Base-by-base conservation (phyloP, 2,113 vertebrate species). In the Apodemus sylvaticus region DNA sequence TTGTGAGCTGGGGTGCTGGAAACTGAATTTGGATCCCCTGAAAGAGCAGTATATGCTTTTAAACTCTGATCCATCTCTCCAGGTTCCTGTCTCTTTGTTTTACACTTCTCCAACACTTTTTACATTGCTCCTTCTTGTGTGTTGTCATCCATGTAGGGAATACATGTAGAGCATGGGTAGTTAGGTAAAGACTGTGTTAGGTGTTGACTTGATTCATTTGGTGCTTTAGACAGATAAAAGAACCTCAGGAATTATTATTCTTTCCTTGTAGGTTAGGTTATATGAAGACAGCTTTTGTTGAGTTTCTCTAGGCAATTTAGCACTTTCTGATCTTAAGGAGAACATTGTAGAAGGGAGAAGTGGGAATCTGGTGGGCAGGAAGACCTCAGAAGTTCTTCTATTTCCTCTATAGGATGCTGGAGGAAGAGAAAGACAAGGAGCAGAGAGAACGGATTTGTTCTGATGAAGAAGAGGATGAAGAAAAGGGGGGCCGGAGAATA, bases 391-490 rank as follows among this genome's bases (percentile, higher is more conserved):
- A 26, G 78, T 51, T 20, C 82, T 87, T 92, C 16, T 94, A 0
- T 97, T 86, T 82, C 17, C 1, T 0, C 26, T 94, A 45, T 96
- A 99, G 99, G 98, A 98, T 99, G 96, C 94, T 98, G 62, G 99
- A 99, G 96, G 99, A 99, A 58, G 99, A 99, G 92, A 99, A 98
- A 58, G 99, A 99, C 94, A 99, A 98, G 95, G 99, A 99, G 12
- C 98, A 98, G 95, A 98, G 96, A 78, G 98, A 98, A 53, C 98
- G 98, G 51, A 97, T 97, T 92, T 99, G 98, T 70, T 99, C 99
- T 10, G 99, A 99, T 68, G 99, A 99, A 4, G 98, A 98, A 29
- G 98, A 98, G 83, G 99, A 99, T 83, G 99, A 99, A 58, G 99
- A 99, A 71, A 99, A 98, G 96, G 98, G 98, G 91, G 99, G 98